Conservation (phyloP, 2,113 vertebrate species). For the Cercocebus atys region DNA sequence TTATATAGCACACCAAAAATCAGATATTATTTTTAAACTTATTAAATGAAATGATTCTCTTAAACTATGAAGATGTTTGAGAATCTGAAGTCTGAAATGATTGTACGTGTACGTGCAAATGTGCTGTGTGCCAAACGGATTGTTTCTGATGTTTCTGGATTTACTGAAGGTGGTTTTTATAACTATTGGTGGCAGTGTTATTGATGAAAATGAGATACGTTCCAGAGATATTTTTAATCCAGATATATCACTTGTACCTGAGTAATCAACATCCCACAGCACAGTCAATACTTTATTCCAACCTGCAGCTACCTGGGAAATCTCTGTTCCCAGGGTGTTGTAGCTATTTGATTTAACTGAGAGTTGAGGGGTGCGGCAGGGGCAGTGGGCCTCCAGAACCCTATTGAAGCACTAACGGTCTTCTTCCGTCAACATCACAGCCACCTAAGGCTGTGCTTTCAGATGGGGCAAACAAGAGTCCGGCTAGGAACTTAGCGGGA, state of each 20-base stretch:
- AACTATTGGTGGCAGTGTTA: slow-evolving; percentile 37
- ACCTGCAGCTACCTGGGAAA: background rate
- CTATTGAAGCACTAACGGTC: background rate
- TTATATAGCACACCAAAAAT: slow-evolving; percentile 15
- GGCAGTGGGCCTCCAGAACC: background rate
- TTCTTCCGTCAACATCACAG: background rate
- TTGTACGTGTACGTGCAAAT: background rate
- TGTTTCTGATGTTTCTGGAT: slow-evolving; percentile 55
- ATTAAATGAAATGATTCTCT: background rate
- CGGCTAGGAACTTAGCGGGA: background rate
- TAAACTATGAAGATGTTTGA: slow-evolving; percentile 26
- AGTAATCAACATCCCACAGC: background rate
- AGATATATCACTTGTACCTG: slow-evolving; percentile 46
- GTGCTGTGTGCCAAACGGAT: slow-evolving; percentile 42
- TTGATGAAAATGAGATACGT: background rate
- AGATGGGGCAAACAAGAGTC: background rate
- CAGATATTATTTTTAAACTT: background rate
- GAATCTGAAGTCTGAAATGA: slow-evolving; percentile 42
- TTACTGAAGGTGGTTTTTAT: slow-evolving; percentile 51
- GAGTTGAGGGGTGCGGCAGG: too few species aligned
- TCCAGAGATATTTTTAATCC: background rate
- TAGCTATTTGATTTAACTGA: background rate
- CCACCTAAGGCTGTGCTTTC: background rate
- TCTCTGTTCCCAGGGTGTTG: background rate
- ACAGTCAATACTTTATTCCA: background rate